Evolutionary conservation across 2,113 vertebrate genomes (phyloP), one percentile per base, ranked within the genome.

Genomic region (Tenrec ecaudatus): DNA sequence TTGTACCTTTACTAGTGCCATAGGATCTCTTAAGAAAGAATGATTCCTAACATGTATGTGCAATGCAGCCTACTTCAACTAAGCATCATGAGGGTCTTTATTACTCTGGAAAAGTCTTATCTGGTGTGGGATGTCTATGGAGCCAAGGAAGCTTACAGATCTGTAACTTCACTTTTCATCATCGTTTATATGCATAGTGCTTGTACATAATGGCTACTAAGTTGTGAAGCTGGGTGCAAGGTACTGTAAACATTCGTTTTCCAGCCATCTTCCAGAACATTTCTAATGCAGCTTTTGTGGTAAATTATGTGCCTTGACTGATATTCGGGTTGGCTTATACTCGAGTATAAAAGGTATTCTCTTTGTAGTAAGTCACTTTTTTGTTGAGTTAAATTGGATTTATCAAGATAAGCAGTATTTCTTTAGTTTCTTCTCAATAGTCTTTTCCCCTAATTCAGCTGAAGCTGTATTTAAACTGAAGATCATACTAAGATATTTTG

Each of bases 1-100:
- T 40, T 95, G 38, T 64, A 36, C 69, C 68, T 90, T 93, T 90
- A 66, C 90, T 71, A 58, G 71, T 94, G 22, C 77, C 62, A 89
- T 66, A 64, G 20, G 9, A 77, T 82, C n/a, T 88, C 40, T 38
- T 68, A 86, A 47, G 27, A 75, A 47, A 43, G 68, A 62, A 10
- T 53, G 38, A 40, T 92, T 33, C 6, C 15, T 90, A 62, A 68
- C 29, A 20, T 69, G 62, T 53, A 3, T 84, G 38, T 40, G 47
- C 23, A 15, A 83, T 83, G 83, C 31, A 90, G 4, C 15, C 20
- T 53, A 12, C 68, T 90, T 88, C 16, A 85, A 29, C 27, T 17
- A 76, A 62, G 15, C 9, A 53, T 20, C n/a, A 84, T 31, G 36
- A 66, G 40, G 47, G 76, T 36, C 47, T 68, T 77, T 71, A 2